These are phyloP conservation scores for Paraescarpia echinospica DNA, from an alignment of 1,140 invertebrate species.

Conservation along the genomic window DNA sequence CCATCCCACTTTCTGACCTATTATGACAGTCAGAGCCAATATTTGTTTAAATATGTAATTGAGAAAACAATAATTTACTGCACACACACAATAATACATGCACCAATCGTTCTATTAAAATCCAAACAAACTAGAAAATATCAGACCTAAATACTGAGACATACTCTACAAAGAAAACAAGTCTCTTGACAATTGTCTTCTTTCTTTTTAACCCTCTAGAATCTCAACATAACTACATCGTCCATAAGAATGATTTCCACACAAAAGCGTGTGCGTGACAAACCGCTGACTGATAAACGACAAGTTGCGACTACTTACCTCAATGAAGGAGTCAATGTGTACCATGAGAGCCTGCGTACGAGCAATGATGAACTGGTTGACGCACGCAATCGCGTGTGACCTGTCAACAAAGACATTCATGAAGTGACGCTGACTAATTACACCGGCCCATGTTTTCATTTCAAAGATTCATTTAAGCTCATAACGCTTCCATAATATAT, in stretches of 20 bases:
- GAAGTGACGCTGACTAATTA: slow-evolving; percentile 13
- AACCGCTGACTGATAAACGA: background rate
- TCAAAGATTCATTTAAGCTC: slow-evolving; percentile 20
- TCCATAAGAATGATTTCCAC: too few species aligned
- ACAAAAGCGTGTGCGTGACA: background rate
- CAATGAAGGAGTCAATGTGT: slow-evolving; percentile 93
- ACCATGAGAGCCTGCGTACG: slow-evolving; percentile 89
- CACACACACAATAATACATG: slow-evolving; percentile 55
- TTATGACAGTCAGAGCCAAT: too few species aligned
- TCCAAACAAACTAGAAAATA: slow-evolving; percentile 29
- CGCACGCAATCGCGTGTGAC: slow-evolving; percentile 95
- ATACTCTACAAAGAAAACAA: background rate
- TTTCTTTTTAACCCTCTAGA: background rate
- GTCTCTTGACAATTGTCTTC: too few species aligned
- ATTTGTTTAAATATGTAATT: background rate
- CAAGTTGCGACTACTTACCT: slow-evolving; percentile 61
- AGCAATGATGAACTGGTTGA: slow-evolving; percentile 96
- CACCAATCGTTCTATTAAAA: slow-evolving; percentile 75
- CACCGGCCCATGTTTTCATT: slow-evolving; percentile 15
- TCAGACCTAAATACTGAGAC: slow-evolving; percentile 53
- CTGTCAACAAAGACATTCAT: slow-evolving; percentile 58
- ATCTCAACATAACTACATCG: background rate
- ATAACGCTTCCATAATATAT: background rate
- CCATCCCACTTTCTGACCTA: too few species aligned
- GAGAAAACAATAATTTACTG: background rate